Percentiles rank a stretch among this genome's conserved stretches.
Evolutionary conservation across 2,113 vertebrate genomes (phyloP).

Genomic region (Pterocles orientalis): DNA sequence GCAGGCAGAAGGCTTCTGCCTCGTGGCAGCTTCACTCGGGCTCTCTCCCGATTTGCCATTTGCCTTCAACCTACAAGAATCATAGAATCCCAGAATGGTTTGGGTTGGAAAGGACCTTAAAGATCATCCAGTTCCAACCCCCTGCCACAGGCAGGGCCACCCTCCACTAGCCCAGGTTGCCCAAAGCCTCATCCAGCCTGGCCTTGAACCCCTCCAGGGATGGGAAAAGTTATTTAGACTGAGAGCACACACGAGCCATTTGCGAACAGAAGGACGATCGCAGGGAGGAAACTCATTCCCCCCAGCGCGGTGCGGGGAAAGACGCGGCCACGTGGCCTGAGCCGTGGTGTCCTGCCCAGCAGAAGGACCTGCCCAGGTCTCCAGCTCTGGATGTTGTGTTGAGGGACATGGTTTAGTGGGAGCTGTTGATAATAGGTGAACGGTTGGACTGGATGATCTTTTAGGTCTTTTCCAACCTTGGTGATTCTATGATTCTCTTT

Average conservation of each 20-base stretch:
- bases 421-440: too few species aligned
- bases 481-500: not conserved
- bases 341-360: not conserved
- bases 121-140: too few species aligned
- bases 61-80: not conserved
- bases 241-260: not conserved
- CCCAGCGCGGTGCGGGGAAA: not conserved
- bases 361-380: not conserved
- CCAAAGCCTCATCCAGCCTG: too few species aligned
- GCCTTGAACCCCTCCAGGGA: too few species aligned
- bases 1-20: not conserved
- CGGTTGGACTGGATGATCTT: too few species aligned
- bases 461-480: too few species aligned
- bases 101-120: too few species aligned
- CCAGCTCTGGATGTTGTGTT: not conserved
- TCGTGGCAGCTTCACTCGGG: not conserved
- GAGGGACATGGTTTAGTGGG: too few species aligned
- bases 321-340: not conserved
- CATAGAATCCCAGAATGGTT: too few species aligned
- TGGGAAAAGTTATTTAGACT: not conserved
- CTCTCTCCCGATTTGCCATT: not conserved
- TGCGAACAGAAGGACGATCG: slow-evolving; percentile 25
- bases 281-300: not conserved
- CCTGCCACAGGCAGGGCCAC: too few species aligned
- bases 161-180: too few species aligned